Percentiles rank a stretch among this genome's conserved stretches.
These are phyloP conservation scores for Chironomus riparius DNA, from an alignment of 2,888 invertebrate species.

Conservation along the genomic window DNA sequence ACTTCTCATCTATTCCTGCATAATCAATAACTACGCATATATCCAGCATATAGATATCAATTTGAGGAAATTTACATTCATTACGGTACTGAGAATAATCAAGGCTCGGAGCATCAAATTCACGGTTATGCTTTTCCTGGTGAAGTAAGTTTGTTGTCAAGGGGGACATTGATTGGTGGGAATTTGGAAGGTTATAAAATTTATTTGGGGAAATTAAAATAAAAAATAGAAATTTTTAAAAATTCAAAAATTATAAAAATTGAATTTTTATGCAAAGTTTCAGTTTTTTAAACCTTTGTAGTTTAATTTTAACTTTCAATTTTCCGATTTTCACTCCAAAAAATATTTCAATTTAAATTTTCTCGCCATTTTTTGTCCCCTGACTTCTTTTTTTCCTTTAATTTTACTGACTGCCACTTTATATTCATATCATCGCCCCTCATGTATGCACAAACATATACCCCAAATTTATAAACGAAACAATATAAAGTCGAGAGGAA, in stretches of 20 bases:
- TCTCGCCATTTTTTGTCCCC: background rate
- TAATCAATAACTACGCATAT: too few relatives aligned
- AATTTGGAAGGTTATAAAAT: background rate
- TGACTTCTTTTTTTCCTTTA: background rate
- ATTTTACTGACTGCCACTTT: background rate
- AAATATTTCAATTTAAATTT: background rate
- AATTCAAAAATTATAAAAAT: too few relatives aligned
- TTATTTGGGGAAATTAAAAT: too few relatives aligned
- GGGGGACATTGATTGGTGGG: background rate
- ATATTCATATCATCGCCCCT: background rate
- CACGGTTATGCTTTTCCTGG: conserved; percentile 94
- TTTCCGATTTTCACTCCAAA: too few relatives aligned
- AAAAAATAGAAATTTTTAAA: too few relatives aligned
- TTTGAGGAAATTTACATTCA: conserved; percentile 94
- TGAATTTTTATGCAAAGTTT: too few relatives aligned
- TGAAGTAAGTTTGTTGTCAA: conserved; percentile 60
- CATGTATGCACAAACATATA: too few relatives aligned
- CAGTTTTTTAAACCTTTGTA: too few relatives aligned
- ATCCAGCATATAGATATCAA: conserved; percentile 77
- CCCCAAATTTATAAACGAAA: too few relatives aligned
- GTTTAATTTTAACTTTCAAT: too few relatives aligned
- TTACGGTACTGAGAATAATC: conserved; percentile 79
- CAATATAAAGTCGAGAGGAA: too few relatives aligned
- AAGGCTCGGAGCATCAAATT: conserved; percentile 94
- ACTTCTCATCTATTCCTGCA: too few relatives aligned